A percentile compares a stretch with the other conserved stretches of the same genome.
phyloP scores from a whole-genome alignment of 2,797 vertebrate species.

The Tokudaia tokunoshimensis region DNA sequence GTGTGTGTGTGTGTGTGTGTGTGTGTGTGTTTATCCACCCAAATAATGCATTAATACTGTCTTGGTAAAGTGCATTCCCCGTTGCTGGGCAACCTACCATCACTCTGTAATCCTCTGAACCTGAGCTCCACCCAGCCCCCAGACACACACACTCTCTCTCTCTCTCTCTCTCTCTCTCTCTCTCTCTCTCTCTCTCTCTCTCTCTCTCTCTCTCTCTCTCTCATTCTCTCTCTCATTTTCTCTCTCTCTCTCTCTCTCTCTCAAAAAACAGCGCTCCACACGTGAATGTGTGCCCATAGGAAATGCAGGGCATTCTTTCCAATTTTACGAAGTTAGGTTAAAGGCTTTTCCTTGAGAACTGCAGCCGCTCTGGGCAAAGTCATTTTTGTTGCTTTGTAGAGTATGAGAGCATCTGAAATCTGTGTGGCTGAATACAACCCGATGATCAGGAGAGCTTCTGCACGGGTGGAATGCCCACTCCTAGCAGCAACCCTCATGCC shows the following conservation, averaged over 20 bases:
- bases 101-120: not conserved
- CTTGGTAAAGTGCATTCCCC: not conserved
- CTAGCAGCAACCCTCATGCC: fast-evolving
- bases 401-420: not conserved
- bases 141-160: too few species aligned
- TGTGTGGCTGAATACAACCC: fast-evolving
- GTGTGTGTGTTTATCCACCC: not conserved
- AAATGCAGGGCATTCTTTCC: not conserved
- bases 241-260: too few species aligned
- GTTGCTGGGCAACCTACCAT: not conserved
- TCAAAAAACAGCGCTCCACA: too few species aligned
- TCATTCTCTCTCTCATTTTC: too few species aligned
- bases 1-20: not conserved
- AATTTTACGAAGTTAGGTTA: not conserved
- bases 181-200: too few species aligned
- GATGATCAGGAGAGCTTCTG: fast-evolving
- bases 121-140: not conserved
- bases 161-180: too few species aligned
- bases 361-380: not conserved
- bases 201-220: too few species aligned
- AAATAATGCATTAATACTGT: not conserved
- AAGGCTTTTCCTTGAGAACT: not conserved
- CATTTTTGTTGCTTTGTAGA: not conserved
- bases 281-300: not conserved
- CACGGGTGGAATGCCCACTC: fast-evolving